Conservation (phyloP, 2,797 vertebrate species). For the Ibycter americanus region DNA sequence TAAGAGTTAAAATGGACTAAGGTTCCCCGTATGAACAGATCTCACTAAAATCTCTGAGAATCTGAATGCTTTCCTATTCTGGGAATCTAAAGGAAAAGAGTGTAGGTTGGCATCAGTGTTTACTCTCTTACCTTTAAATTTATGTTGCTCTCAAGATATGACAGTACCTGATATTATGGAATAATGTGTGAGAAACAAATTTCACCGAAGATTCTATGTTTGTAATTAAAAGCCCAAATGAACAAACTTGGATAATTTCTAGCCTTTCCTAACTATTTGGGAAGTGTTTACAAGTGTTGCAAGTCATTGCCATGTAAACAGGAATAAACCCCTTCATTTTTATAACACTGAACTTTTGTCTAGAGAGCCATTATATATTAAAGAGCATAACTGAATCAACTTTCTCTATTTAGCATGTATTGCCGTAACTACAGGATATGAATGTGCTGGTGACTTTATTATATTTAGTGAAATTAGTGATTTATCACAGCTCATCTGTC, state of each 20-base stretch:
- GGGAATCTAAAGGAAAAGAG: not conserved
- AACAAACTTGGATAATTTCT: not conserved
- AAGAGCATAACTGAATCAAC: not conserved
- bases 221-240: not conserved
- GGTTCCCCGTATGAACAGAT: not conserved
- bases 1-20: not conserved
- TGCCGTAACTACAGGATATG: not conserved
- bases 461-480: not conserved
- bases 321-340: not conserved
- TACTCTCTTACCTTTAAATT: not conserved
- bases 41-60: not conserved
- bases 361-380: not conserved
- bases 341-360: not conserved
- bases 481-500: not conserved
- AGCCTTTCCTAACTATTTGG: not conserved
- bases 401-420: not conserved
- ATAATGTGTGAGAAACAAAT: not conserved
- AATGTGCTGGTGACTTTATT: not conserved
- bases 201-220: not conserved
- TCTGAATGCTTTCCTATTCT: not conserved
- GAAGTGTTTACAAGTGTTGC: not conserved
- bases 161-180: not conserved
- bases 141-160: accelerated
- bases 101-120: not conserved
- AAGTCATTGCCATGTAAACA: not conserved